Conservation (phyloP, 2,113 vertebrate genomes). For the Pantherophis guttatus region DNA sequence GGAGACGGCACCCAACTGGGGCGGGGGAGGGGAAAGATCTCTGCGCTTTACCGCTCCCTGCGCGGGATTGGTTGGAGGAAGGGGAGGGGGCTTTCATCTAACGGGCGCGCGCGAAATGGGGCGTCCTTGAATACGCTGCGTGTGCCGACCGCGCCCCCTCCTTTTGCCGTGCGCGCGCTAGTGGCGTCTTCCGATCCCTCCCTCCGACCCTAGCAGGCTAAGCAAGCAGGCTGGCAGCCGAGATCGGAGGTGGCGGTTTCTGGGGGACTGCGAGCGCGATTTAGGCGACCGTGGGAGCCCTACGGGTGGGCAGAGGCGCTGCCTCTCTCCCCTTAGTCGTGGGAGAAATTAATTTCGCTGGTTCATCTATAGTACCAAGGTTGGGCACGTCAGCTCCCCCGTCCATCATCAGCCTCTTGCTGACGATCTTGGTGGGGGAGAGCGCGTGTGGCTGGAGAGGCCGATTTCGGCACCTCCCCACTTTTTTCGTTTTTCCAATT, state of each 20-base stretch:
- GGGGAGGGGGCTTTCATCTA: slow-evolving; percentile 12
- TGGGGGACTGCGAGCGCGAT: not conserved
- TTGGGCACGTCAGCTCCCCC: not conserved
- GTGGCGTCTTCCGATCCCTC: not conserved
- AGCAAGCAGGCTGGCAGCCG: not conserved
- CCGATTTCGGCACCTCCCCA: not conserved
- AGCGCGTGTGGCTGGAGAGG: not conserved
- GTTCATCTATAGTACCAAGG: not conserved
- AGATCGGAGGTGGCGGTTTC: not conserved
- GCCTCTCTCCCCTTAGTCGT: not conserved
- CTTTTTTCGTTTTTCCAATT: not conserved
- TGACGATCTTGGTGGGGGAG: not conserved
- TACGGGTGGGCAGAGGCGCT: not conserved
- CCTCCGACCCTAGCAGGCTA: not conserved
- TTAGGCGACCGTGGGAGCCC: not conserved
- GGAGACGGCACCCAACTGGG: not conserved
- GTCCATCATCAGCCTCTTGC: not conserved
- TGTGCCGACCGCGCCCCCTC: not conserved
- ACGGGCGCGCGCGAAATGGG: slow-evolving; percentile 14
- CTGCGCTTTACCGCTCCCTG: not conserved
- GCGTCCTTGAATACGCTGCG: slow-evolving; percentile 23
- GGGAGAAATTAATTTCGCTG: not conserved
- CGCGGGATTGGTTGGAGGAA: not conserved
- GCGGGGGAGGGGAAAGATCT: not conserved
- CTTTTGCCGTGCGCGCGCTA: not conserved